Evolutionary conservation across 2,797 vertebrate genomes (phyloP).

Genomic region (Neostethus bicornis): DNA sequence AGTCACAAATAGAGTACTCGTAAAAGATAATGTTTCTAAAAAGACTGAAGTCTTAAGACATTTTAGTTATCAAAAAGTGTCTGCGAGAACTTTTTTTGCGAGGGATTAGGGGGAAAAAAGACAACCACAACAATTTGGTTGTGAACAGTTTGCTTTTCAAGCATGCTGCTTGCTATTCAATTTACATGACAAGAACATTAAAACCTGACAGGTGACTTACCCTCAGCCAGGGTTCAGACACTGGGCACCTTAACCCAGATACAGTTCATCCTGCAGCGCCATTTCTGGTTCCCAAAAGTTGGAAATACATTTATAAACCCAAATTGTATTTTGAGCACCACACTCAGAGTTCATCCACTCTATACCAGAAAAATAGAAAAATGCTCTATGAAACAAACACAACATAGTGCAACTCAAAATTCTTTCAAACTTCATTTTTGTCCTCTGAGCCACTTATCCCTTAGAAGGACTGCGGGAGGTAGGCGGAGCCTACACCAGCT

Average conservation of each 20-base stretch:
- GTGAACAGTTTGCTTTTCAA: neutral
- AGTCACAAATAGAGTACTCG: too few species aligned
- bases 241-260: too few species aligned
- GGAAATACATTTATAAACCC: too few species aligned
- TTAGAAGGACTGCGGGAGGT: too few species aligned
- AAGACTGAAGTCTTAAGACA: neutral
- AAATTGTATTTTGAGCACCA: neutral
- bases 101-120: neutral
- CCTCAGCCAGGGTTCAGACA: neutral
- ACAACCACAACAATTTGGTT: neutral
- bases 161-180: neutral
- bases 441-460: too few species aligned
- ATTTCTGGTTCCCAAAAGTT: too few species aligned
- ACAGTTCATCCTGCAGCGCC: too few species aligned
- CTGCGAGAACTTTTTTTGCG: too few species aligned
- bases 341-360: neutral
- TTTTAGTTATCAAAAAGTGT: neutral
- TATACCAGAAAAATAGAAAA: neutral
- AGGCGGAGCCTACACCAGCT: too few species aligned
- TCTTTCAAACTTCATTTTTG: neutral
- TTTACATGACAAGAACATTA: neutral
- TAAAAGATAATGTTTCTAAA: too few species aligned
- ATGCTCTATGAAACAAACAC: neutral
- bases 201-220: conserved; percentile 1
- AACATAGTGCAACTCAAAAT: neutral